Percentiles rank a stretch among this genome's conserved stretches.
Evolutionary conservation across 1,140 invertebrate genomes (phyloP).

Genomic region (Heliconius congener): DNA sequence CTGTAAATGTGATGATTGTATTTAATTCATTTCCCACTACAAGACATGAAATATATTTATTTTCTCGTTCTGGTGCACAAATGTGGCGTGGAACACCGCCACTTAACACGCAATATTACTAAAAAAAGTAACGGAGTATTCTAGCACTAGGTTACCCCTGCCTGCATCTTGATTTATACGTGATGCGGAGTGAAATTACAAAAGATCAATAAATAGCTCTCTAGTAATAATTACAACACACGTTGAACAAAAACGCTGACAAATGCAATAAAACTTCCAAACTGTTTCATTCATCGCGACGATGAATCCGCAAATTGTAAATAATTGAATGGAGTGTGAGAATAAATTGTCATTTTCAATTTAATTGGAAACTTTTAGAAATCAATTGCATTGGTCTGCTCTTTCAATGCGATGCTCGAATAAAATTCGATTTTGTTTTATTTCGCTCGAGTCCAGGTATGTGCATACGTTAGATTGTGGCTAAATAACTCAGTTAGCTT

Average conservation of each 20-base stretch:
- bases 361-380: constrained; percentile 45
- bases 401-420: constrained; percentile 33
- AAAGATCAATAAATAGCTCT: not conserved
- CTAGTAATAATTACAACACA: constrained; percentile 19
- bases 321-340: constrained; percentile 36
- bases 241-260: constrained; percentile 24
- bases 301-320: constrained; percentile 37
- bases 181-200: not conserved
- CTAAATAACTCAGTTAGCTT: not conserved
- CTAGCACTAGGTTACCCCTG: not conserved
- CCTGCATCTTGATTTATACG: not conserved
- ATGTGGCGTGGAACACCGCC: no score
- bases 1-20: no score
- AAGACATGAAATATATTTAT: no score
- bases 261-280: constrained; percentile 35
- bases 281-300: constrained; percentile 32
- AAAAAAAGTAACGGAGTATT: not conserved
- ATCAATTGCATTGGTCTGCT: constrained; percentile 31
- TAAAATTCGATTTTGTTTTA: constrained; percentile 42
- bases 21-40: no score
- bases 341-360: constrained; percentile 36
- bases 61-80: no score
- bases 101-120: not conserved
- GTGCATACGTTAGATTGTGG: not conserved
- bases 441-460: constrained; percentile 24